Percentiles rank a stretch among this genome's conserved stretches.
These are phyloP conservation scores for Leptarthrus brevirostris DNA, from an alignment of 2,888 invertebrate genomes.

Conservation along the genomic window DNA sequence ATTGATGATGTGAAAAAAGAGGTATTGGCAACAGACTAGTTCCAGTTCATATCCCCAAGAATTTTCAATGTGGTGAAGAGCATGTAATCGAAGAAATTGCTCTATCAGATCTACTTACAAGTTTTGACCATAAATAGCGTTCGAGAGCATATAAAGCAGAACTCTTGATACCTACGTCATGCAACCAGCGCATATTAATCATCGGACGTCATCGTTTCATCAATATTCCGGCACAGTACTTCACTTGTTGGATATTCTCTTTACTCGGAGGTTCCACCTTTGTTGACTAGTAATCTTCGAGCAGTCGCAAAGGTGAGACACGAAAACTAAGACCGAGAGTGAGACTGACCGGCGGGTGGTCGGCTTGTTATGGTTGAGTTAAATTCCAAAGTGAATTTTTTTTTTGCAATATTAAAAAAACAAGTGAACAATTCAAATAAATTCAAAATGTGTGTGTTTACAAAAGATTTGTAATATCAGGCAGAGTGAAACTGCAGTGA, in stretches of 20 bases:
- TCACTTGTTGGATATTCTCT: background rate
- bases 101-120: constrained; percentile 17
- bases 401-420: background rate
- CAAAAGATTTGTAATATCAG: background rate
- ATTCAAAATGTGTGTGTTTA: background rate
- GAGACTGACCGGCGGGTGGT: background rate
- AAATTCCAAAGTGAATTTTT: background rate
- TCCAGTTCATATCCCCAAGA: no score
- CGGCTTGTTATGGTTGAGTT: constrained; percentile 12
- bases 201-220: constrained; percentile 9
- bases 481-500: background rate
- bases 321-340: constrained; percentile 16
- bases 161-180: background rate
- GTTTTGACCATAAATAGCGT: constrained; percentile 33
- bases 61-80: no score
- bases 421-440: background rate
- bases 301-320: constrained; percentile 20
- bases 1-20: no score
- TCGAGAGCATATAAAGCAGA: background rate
- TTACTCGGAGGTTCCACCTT: background rate
- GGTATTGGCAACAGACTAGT: no score
- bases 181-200: background rate
- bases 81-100: no score
- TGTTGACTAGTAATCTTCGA: constrained; percentile 18
- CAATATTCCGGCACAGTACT: constrained; percentile 3